Percentiles rank a stretch among this genome's conserved stretches.
Evolutionary conservation across 2,113 vertebrate species (phyloP).

Genomic region (Myotis yumanensis): DNA sequence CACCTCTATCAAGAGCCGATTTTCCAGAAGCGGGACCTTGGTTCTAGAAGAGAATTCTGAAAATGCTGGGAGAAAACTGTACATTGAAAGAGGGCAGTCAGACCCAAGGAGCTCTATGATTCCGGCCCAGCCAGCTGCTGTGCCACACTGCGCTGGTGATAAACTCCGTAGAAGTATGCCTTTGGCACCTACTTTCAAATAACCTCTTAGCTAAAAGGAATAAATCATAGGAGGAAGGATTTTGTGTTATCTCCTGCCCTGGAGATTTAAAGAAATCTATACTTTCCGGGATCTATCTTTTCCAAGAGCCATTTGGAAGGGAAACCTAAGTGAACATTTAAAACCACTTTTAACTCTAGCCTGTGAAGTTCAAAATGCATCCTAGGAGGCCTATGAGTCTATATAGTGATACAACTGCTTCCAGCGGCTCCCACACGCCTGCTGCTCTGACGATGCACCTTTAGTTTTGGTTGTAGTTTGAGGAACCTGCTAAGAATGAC

Average conservation of each 20-base stretch:
- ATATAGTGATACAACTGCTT: not conserved
- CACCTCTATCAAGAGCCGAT: not conserved
- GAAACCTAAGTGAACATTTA: constrained; percentile 7
- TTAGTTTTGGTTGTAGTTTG: not conserved
- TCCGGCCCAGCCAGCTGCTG: not conserved
- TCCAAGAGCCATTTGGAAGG: constrained; percentile 1
- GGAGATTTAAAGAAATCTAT: constrained; percentile 25
- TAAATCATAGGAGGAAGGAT: not conserved
- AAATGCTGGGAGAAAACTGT: not conserved
- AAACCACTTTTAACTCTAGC: not conserved
- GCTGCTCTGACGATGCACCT: not conserved
- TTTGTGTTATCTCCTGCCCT: not conserved
- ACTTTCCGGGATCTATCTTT: not conserved
- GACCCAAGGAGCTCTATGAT: not conserved
- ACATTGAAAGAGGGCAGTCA: not conserved
- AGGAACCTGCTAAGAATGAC: not conserved
- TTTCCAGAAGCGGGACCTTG: not conserved
- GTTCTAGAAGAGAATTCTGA: constrained; percentile 29
- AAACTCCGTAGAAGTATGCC: not conserved
- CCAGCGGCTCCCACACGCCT: not conserved
- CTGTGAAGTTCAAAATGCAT: not conserved
- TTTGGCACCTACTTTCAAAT: not conserved
- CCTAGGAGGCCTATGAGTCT: not conserved
- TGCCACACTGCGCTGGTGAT: not conserved
- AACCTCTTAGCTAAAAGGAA: not conserved